Conservation (phyloP, 2,113 vertebrate genomes). For the Poeciliopsis turrubarensis region DNA sequence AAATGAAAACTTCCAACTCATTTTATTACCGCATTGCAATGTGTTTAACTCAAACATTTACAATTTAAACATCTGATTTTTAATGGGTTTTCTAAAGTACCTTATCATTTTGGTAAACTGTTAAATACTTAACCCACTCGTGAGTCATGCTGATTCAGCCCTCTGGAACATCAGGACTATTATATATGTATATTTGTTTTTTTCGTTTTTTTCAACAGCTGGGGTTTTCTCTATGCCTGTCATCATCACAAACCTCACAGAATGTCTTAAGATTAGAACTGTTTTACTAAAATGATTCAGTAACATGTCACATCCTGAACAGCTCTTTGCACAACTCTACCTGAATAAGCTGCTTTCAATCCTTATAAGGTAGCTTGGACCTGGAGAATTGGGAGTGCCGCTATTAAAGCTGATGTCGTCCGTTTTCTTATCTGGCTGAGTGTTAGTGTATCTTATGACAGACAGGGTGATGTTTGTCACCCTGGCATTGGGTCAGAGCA, state of each 20-base stretch:
- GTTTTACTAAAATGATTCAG: background rate
- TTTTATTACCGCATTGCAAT: background rate
- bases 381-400: background rate
- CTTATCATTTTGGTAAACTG: background rate
- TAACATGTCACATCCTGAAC: constrained; percentile 5
- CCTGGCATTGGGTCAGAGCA: background rate
- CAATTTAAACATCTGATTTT: background rate
- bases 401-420: background rate
- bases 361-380: constrained; percentile 15
- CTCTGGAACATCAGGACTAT: background rate
- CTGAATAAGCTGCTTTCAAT: constrained; percentile 14
- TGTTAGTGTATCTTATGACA: background rate
- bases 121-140: background rate
- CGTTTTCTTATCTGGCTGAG: background rate
- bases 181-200: too few species aligned
- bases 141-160: background rate
- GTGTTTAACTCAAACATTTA: background rate
- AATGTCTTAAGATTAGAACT: background rate
- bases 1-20: background rate
- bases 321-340: constrained; percentile 16
- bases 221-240: background rate
- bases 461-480: background rate
- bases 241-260: background rate
- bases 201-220: background rate
- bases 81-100: background rate